Evolutionary conservation across 2,113 vertebrate species (phyloP), one percentile per base, ranked within the genome.

Genomic region (Rhinichthys klamathensis): DNA sequence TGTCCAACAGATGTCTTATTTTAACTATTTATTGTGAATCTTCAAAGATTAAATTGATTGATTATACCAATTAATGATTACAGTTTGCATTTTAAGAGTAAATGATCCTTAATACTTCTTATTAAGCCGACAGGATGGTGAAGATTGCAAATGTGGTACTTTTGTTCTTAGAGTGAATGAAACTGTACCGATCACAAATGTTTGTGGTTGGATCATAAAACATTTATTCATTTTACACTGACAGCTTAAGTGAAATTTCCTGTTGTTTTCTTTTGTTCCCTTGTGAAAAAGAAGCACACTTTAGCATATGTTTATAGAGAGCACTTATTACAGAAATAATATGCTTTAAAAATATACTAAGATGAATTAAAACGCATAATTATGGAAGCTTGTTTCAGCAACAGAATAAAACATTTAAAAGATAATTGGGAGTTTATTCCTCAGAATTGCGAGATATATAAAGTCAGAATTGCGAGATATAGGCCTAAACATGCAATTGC

Each of bases 201-300:
- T 78, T n/a, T 2, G 54, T 60, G 32, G 21, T 27, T 38, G 30
- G 38, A 74, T 74, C 41, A 46, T 74, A 74, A 74, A 74, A 74
- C 41, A 46, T 74, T 74, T 78, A 58, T n/a, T 58, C 5, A 23
- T 56, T 77, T 73, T 44, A 77, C 51, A 58, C 18, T 58, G 76
- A 38, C 54, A 25, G 32, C 54, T 78, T 16, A 30, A 58, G 54
- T 78, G 51, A 78, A 16, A 25, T 73, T 73, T 73, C n/a, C 6
- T 73, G 70, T 73, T 73, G 70, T 73, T 73, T 73, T 46, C 70
- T 46, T n/a, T n/a, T 13, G 38, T 46, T 74, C 23, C 70, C 41
- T 46, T 25, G 41, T 25, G 41, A 46, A 46, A 46, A 46, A 25
- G 38, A 73, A 74, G 41, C 2, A 46, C 6, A 25, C 12, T 73